Evolutionary conservation across 2,888 invertebrate species (phyloP).

Genomic region (Unio delphinus): DNA sequence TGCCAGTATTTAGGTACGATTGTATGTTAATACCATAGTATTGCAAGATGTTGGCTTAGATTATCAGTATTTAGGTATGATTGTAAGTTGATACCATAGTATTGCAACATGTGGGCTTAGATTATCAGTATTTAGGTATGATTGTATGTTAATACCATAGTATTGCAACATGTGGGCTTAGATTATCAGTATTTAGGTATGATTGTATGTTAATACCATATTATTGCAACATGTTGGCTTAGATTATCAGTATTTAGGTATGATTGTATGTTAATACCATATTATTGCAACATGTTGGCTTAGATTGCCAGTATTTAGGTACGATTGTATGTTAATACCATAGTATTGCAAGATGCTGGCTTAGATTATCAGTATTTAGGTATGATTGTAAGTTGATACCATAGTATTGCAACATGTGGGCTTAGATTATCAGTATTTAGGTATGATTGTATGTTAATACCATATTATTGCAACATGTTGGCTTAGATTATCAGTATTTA

Average conservation of each 20-base stretch:
- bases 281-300: neutral
- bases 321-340: slow-evolving; percentile 59
- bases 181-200: neutral
- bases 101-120: neutral
- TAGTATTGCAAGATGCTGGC: too few relatives aligned
- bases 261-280: slow-evolving; percentile 59
- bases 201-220: slow-evolving; percentile 59
- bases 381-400: slow-evolving; percentile 59
- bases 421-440: neutral
- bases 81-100: slow-evolving; percentile 59
- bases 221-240: neutral
- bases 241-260: neutral
- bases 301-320: neutral
- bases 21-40: slow-evolving; percentile 59
- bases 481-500: neutral
- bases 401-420: too few relatives aligned
- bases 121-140: neutral
- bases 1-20: neutral
- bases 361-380: neutral
- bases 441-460: slow-evolving; percentile 59
- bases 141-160: slow-evolving; percentile 58
- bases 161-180: neutral
- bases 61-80: neutral
- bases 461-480: too few relatives aligned
- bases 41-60: neutral